Base-by-base conservation (phyloP, 1,140 invertebrate species). In the Atta texana region DNA sequence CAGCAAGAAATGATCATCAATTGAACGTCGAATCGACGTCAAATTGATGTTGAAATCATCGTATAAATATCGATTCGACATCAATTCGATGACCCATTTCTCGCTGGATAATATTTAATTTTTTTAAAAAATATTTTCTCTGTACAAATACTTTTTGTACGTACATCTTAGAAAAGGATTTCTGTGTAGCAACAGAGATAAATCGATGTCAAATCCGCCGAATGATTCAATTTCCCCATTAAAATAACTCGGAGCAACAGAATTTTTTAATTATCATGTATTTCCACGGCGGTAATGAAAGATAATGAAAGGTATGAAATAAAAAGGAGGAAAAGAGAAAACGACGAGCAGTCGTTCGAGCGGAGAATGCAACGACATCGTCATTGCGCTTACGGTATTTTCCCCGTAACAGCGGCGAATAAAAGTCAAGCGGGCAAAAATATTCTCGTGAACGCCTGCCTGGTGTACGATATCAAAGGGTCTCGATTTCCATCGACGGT, bases 241-340 rank as follows among this genome's bases (percentile, higher is more conserved):
- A 72, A 61, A 53, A 39, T 7, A 21, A 74, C 55, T 74, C 39
- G 39, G 28, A 5, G 7, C 14, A 24, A 51, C 44, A 75, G 49
- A 74, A 61, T 84, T 84, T 84, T 84, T 84, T 75, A 84, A 84
- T 84, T 75, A 84, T 75, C 69, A 71, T 31, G 55, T 44, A 31
- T 28, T 24, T n/a, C 14, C 28, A 21, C 24, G 63, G 34, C 63
- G 63, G 7, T 39, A 39, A 39, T 39, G 5, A 31, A 31, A 68
- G 51, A 39, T 66, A 53, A 51, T 14, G 3, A 51, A 51, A 51
- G 12, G 49, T 12, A 44, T 31, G 49, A 61, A 86, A 24, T 34
- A 82, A 71, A 63, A 55, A 10, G 59, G 24, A 34, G 49, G 28
- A n/a, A 49, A 49, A 69, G 0, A 16, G 39, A 31, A n/a, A 44